Conservation (phyloP, 2,797 vertebrate species). For the Oophaga sylvatica region DNA sequence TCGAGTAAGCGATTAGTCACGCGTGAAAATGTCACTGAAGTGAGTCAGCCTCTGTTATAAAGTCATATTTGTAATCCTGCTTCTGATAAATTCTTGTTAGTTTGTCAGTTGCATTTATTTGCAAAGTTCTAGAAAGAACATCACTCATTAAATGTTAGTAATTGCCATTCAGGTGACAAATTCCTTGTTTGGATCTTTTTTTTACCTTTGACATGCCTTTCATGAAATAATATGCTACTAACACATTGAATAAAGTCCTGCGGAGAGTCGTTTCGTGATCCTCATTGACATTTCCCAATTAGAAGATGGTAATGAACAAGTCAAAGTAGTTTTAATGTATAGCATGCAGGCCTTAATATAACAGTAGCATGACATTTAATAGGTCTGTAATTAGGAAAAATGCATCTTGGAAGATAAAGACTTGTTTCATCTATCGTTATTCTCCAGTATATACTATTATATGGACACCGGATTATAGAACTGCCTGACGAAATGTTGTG, state of each 20-base stretch:
- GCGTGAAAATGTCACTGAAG: conserved; percentile 21
- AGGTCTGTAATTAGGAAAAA: neutral
- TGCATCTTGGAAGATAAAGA: neutral
- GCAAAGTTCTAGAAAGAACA: conserved; percentile 20
- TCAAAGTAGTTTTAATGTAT: neutral
- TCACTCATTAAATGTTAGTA: conserved; percentile 40
- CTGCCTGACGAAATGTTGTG: no score
- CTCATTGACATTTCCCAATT: neutral
- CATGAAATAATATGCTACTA: neutral
- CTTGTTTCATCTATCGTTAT: no score
- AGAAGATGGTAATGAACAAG: neutral
- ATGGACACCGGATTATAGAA: no score
- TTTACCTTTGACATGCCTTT: conserved; percentile 1
- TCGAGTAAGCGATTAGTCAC: conserved; percentile 59
- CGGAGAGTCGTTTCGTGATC: neutral
- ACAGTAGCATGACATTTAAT: neutral
- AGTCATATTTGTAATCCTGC: conserved; percentile 5
- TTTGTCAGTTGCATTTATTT: conserved; percentile 18
- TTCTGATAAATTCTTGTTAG: conserved; percentile 27
- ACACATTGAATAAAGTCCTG: neutral
- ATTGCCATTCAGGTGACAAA: conserved; percentile 7
- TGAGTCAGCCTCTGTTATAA: conserved; percentile 52
- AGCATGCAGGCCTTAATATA: neutral
- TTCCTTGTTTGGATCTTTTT: neutral
- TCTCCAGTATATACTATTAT: no score